Base-by-base conservation (phyloP, 1,140 invertebrate genomes). In the Ptiloglossa arizonensis region DNA sequence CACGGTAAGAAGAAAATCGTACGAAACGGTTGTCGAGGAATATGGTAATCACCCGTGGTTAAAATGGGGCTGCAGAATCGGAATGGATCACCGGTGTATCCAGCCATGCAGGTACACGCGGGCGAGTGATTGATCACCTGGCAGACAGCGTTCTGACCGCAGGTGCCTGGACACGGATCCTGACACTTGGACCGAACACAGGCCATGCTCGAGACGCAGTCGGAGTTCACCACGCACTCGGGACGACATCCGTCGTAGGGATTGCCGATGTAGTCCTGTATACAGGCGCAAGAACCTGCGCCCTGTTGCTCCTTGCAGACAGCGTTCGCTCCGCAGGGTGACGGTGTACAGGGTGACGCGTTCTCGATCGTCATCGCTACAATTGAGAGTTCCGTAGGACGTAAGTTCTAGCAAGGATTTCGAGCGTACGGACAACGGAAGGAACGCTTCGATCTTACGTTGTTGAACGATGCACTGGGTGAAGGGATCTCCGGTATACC, bases 241-340 rank as follows among this genome's bases (percentile, higher is more conserved):
- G 96, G 96, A 88, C 94, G 93, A 88, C 96, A 97, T 73, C 95
- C 92, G 93, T 81, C 94, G 93, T 90, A 94, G 0, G 97, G 96
- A 85, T 95, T 94, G 6, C 96, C 97, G 68, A 95, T 92, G 79
- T 95, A 97, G 75, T 95, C 94, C 1, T 94, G 92, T 44, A 95
- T 89, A 89, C 97, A 97, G 35, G 94, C 94, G 87, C 94, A 95
- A 5, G 91, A 88, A 15, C 90, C 91, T 19, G 90, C 82, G 46
- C 93, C 87, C 82, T 93, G 90, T 46, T 89, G 89, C 80, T 93
- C 91, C 66, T 91, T 72, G 87, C 95, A 94, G 72, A 93, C 54
- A 48, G 95, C 88, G 88, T 95, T 93, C 32, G 93, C 48, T 68
- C 95, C 93, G 87, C 97, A 98, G 0, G 96, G 96, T 76, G 95